Evolutionary conservation across 2,113 vertebrate genomes (phyloP), one percentile per base, ranked within the genome.

Genomic region (Callionymus lyra): DNA sequence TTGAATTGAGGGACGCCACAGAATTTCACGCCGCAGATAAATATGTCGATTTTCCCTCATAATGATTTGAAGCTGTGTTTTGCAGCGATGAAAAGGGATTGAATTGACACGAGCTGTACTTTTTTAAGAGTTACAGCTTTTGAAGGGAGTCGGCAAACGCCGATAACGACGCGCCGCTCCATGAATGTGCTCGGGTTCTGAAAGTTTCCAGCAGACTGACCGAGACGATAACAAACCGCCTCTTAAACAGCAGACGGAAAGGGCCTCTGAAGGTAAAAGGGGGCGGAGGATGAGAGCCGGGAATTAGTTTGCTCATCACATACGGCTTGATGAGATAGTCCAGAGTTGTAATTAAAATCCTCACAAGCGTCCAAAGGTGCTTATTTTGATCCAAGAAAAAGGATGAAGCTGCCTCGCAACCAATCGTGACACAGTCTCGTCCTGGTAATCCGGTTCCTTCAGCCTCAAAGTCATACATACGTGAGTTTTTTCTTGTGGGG

Each of bases 341-440:
- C 51, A 41, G 10, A 76, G 72, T 78, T 80, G 72, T 78, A 82
- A 82, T 82, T 82, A 82, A 80, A 80, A 80, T 73, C 74, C 75
- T 73, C 72, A 68, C 65, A 67, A 59, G 70, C 52, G 73, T 77
- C 72, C 78, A 67, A n/a, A 77, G 75, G 77, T 77, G 58, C 70
- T 75, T 68, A 78, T 80, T 80, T 72, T 78, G 74, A 82, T 80
- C 80, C 80, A 48, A 80, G 62, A 56, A 72, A 63, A 47, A 74
- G 53, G 38, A 34, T 56, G 50, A 69, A 70, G 64, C 68, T 74
- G 60, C 6, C 21, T 27, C 8, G 21, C 21, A 27, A 27, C 4
- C 4, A 4, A 27, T 70, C 68, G 55, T 76, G 62, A 49, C 75
- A 74, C 75, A 71, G 63, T 27, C 19, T 42, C 48, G 50, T 63